Base-by-base conservation (phyloP, 2,113 vertebrate species). In the Pao palembangensis region DNA sequence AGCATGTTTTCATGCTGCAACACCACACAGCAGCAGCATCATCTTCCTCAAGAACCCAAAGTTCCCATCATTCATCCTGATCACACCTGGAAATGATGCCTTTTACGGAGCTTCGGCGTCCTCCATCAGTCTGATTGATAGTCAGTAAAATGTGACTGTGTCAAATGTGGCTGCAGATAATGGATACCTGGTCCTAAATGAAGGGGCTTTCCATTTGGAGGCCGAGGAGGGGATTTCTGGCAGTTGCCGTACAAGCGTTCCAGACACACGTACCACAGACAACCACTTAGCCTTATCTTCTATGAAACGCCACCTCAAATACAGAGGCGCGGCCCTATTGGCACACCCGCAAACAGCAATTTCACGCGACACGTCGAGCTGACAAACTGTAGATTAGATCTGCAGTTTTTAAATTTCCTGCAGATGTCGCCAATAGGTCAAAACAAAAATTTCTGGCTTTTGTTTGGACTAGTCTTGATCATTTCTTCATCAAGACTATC, bases 221-320 rank as follows among this genome's bases (percentile, higher is more conserved):
- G 74, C 54, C 59, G 69, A 76, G 75, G 41, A 7, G 47, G 67
- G 65, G 65, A 74, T 71, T 65, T 69, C 69, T 61, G 63, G 71
- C 66, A 11, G 17, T 21, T 61, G 68, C 51, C 51, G 5, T 46
- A 58, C 64, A 55, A 51, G 61, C 2, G 46, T 76, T 57, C 54
- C 10, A 2, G 67, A 74, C n/a, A n/a, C n/a, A n/a, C n/a, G 73
- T 66, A 75, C 82, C 66, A 83, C 81, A 67, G 48, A 76, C 69
- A 84, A 88, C 67, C 88, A 79, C 64, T 57, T 55, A 58, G 70
- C 69, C 79, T 86, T 84, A 83, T 85, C 73, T 81, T 56, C 60
- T 34, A 48, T 60, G 71, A 78, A 87, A 81, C 74, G 41, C 82
- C 58, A 85, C 58, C 53, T 64, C 71, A 75, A 63, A 81, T 76